Evolutionary conservation across 2,797 vertebrate genomes (phyloP).

Genomic region (Rhabdophis nuchalis): DNA sequence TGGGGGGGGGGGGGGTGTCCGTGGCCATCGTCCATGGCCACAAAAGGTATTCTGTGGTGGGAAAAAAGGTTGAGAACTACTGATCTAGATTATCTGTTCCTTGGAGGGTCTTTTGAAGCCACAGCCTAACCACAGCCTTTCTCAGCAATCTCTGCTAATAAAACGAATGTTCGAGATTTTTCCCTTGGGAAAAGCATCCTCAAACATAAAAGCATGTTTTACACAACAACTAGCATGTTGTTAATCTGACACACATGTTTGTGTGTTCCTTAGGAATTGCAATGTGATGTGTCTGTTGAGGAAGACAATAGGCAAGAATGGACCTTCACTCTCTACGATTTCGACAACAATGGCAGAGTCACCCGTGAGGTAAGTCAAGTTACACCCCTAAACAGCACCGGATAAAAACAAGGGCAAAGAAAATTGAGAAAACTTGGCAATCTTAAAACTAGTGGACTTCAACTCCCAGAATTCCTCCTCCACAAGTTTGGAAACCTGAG

Average conservation of each 20-base stretch:
- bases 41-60: no score
- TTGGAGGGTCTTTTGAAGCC: neutral
- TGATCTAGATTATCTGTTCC: neutral
- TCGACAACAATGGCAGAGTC: conserved; percentile 98
- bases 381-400: neutral
- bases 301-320: conserved; percentile 98
- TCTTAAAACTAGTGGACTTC: neutral
- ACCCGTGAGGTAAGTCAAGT: conserved; percentile 87
- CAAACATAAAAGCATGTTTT: neutral
- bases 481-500: neutral
- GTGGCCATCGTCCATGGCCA: no score
- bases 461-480: neutral
- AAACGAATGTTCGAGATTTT: neutral
- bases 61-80: no score
- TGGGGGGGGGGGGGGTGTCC: no score
- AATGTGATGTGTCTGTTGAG: conserved; percentile 96
- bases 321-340: conserved; percentile 99
- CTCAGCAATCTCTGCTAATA: neutral
- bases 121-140: neutral
- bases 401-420: neutral
- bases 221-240: conserved; percentile 1
- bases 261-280: conserved; percentile 84
- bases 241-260: conserved; percentile 57
- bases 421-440: neutral
- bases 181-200: neutral